Evolutionary conservation across 2,113 vertebrate species (phyloP), one percentile per base, ranked within the genome.

Genomic region (Mellivora capensis): DNA sequence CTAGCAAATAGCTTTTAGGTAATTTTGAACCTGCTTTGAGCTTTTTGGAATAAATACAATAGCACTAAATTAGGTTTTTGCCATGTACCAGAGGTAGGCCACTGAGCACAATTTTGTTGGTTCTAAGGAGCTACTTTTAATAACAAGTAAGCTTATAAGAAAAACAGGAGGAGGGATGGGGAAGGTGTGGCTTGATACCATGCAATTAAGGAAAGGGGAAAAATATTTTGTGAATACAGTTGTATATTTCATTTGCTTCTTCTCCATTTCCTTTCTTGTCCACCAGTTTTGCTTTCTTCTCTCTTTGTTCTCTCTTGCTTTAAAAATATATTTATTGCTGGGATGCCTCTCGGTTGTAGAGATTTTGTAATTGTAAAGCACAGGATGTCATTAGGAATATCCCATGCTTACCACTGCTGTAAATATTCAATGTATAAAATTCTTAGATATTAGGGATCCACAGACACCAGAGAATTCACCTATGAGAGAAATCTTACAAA

Each of bases 1-100:
- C 67, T 87, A 87, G 42, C 18, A 87, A 94, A 86, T 74, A 90
- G 44, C 10, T 83, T 86, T 86, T 81, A 37, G 61, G 61, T 76
- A 90, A 69, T 86, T 76, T 49, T 47, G 57, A 94, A 96, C 44
- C n/a, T 87, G 59, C 52, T 92, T 82, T 86, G 89, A n/a, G 67
- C 9, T 74, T 69, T 92, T 37, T 10, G 47, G 54, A 13, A 44
- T 71, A 49, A 44, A 62, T 74, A 37, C 31, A 80, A n/a, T 34
- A 42, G 44, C 52, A 39, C 37, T 7, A 10, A 62, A 57, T 13
- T 7, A 14, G 7, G 1, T 62, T 47, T 74, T 47, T 52, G 3
- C 52, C 37, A 11, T 27, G 31, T 21, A 31, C 20, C 37, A 9
- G 69, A 84, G 31, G 20, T 42, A 71, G 77, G 88, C 44, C 14